Evolutionary conservation across 1,140 invertebrate species (phyloP), one percentile per base, ranked within the genome.

Genomic region (Sarcophaga bullata): DNA sequence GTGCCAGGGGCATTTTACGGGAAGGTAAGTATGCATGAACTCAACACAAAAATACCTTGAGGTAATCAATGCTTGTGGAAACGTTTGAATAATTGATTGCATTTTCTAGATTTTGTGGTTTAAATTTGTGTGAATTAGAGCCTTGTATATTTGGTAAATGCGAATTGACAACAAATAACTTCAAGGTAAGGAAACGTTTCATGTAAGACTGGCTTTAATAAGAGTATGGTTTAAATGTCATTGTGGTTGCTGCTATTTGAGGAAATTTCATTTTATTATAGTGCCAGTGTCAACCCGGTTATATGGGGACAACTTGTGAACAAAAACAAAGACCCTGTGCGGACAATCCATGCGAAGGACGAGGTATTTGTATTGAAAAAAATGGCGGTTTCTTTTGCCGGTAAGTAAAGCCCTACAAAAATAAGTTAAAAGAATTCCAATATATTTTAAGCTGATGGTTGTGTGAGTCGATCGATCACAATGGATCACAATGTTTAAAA

Each of bases 141-240:
- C 94, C 94, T 0, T 96, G 95, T 87, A 88, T 93, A 13, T 94
- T 94, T 90, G 95, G 95, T 4, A 91, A 92, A 81, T 96, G 95
- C 84, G 91, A 93, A 82, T 86, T 95, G 13, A 92, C 92, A 1
- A 75, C 89, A 0, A 91, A 87, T 11, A 91, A 91, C 48, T 93
- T 91, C 85, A 86, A 86, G 83, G 85, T 86, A 62, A 80, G 47
- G 9, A 10, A n/a, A 50, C 13, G 46, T 76, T 76, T 15, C 46
- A 48, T 3, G 0, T 10, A 76, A 15, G 46, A 48, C 49, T n/a
- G n/a, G 7, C 19, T 37, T 3, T 11, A 50, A 7, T 11, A 50
- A 7, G 37, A 0, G 3, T 37, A 19, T 48, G 48, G 10, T 15
- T 75, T 58, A 58, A 19, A 25, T 19, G 10, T 10, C 58, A 49